A percentile compares a stretch with the other conserved stretches of the same genome.
Evolutionary conservation across 1,140 invertebrate species (phyloP).

Genomic region (Paralvinella palmiformis): DNA sequence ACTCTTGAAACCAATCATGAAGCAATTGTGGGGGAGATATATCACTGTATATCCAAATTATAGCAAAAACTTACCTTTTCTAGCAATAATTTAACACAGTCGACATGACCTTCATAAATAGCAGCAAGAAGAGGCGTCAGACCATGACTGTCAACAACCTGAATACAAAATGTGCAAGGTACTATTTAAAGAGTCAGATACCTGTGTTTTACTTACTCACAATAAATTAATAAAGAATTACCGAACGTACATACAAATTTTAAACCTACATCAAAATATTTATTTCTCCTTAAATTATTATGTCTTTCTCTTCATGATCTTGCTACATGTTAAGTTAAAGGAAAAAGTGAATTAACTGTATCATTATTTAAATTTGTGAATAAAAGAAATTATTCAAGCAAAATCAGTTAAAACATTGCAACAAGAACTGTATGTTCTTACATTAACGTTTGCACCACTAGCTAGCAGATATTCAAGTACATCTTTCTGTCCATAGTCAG

Average conservation of each 20-base stretch:
- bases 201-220: not conserved
- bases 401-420: too few relatives aligned
- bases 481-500: conserved; percentile 88
- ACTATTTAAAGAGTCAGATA: conserved; percentile 35
- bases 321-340: too few relatives aligned
- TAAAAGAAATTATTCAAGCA: too few relatives aligned
- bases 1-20: too few relatives aligned
- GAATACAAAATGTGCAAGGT: too few relatives aligned
- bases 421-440: conserved; percentile 65
- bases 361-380: too few relatives aligned
- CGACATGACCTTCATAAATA: conserved; percentile 91
- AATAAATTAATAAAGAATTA: not conserved
- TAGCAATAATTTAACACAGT: conserved; percentile 79
- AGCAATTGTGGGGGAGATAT: conserved; percentile 6
- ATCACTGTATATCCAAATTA: conserved; percentile 17
- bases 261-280: not conserved
- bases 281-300: too few relatives aligned
- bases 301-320: too few relatives aligned
- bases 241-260: not conserved
- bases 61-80: conserved; percentile 63
- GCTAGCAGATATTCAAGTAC: conserved; percentile 82
- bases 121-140: conserved; percentile 86
- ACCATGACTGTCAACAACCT: conserved; percentile 87
- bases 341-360: too few relatives aligned
- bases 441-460: conserved; percentile 87